Evolutionary conservation across 1,140 invertebrate species (phyloP), one percentile per base, ranked within the genome.

Genomic region (Bombus superbus): DNA sequence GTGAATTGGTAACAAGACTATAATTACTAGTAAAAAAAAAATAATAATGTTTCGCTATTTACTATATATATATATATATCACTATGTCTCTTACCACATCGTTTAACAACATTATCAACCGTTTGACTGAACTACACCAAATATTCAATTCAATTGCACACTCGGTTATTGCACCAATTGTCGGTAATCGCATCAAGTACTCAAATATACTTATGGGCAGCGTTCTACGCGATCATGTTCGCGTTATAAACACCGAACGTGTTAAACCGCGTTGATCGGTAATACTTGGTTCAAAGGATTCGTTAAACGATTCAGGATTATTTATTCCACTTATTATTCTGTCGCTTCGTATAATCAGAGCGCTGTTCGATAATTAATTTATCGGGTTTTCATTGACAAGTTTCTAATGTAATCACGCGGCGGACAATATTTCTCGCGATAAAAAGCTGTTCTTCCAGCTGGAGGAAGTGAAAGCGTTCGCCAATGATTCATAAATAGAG

Each of bases 401-500:
- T 35, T 32, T 68, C 35, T 38, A 68, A 35, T 8, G 35, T 25
- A 28, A 38, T 42, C 11, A 25, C 11, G 1, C 18, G 42, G 42
- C 28, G 15, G 15, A 44, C 42, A 25, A 28, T 73, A 18, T 72
- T 44, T 18, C n/a, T 44, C 40, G 10, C 10, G 5, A 72, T n/a
- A 62, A 72, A 44, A 44, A 44, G 18, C 42, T 15, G 15, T 22
- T 53, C 22, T 32, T 74, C 42, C 0, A 35, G 42, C 18, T 15
- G 72, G n/a, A 74, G 72, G 44, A 53, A 74, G 73, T 74, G 73
- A 74, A 74, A 74, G 73, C 73, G 72, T 35, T 53, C 18, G n/a
- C n/a, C 42, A 42, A 53, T 74, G 73, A 44, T 53, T 74, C 44
- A 53, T 74, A 74, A 74, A 74, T 25, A 74, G n/a, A 74, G 15